Percentiles rank a stretch among this genome's conserved stretches.
Conservation (phyloP, 1,140 invertebrate genomes). For the Pogonus chalceus region DNA sequence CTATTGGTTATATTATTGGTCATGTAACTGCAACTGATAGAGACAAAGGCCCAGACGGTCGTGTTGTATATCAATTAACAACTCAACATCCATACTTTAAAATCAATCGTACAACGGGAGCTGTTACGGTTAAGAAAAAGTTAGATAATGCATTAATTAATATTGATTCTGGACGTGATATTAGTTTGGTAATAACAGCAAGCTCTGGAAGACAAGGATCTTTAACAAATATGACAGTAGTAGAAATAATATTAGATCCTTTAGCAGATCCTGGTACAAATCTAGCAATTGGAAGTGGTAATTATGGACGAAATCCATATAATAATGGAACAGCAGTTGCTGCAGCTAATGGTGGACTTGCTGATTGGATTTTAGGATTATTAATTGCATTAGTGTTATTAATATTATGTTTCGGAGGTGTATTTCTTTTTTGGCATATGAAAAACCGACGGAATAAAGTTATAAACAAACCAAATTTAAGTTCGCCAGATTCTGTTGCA, state of each 20-base stretch:
- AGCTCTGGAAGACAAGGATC: constrained; percentile 81
- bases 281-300: constrained; percentile 35
- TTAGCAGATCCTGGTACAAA: constrained; percentile 47
- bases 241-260: constrained; percentile 73
- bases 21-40: constrained; percentile 79
- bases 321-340: constrained; percentile 38
- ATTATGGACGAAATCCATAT: constrained; percentile 17
- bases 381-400: constrained; percentile 72
- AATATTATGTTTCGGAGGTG: constrained; percentile 66
- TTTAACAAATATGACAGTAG: constrained; percentile 71
- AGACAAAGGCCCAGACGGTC: constrained; percentile 84
- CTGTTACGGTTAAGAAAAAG: constrained; percentile 71
- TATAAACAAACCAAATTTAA: constrained; percentile 63
- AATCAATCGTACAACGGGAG: constrained; percentile 83
- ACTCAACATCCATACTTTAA: constrained; percentile 79
- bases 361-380: constrained; percentile 80
- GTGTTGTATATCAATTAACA: constrained; percentile 78
- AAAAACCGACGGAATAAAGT: constrained; percentile 73
- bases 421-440: constrained; percentile 75
- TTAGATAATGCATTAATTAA: constrained; percentile 47
- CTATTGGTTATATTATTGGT: constrained; percentile 71
- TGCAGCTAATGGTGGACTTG: constrained; percentile 53
- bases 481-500: constrained; percentile 57
- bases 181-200: constrained; percentile 72
- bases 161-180: constrained; percentile 53